Conservation (phyloP, 2,888 invertebrate species). For the Hoplodrina blanda region DNA sequence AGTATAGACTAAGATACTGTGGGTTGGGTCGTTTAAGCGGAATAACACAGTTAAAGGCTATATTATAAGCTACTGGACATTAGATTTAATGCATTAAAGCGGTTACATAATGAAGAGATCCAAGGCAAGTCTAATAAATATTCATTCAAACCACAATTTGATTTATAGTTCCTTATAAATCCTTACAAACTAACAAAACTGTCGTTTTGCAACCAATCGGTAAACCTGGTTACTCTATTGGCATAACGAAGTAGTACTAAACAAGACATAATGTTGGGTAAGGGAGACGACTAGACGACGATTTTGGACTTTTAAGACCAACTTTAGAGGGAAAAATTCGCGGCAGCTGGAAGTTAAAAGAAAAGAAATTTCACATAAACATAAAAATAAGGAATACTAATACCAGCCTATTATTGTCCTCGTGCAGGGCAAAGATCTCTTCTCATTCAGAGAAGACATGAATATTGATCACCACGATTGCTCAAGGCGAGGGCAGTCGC, state of each 20-base stretch:
- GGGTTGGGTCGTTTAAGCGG: background rate
- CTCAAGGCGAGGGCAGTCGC: too few relatives aligned
- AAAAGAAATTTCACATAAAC: background rate
- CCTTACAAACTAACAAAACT: constrained; percentile 24
- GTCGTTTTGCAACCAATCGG: constrained; percentile 33
- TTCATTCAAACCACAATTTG: constrained; percentile 31
- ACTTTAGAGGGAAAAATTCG: too few relatives aligned
- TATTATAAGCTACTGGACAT: background rate
- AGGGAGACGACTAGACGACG: background rate
- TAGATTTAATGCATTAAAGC: constrained; percentile 5
- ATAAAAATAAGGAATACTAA: background rate
- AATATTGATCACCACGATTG: too few relatives aligned
- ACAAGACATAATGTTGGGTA: constrained; percentile 13
- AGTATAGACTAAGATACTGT: background rate
- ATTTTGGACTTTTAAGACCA: too few relatives aligned
- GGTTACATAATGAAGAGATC: constrained; percentile 41
- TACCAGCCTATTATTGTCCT: too few relatives aligned
- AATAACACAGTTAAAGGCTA: too few relatives aligned
- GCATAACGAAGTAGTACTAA: constrained; percentile 32
- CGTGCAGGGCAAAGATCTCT: too few relatives aligned
- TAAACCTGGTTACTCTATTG: constrained; percentile 26
- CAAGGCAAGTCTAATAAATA: constrained; percentile 37
- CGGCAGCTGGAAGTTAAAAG: too few relatives aligned
- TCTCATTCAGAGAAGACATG: too few relatives aligned
- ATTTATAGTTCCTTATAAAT: constrained; percentile 43